phyloP scores from a whole-genome alignment of 2,888 invertebrate genomes.

The Physocephala rufipes region DNA sequence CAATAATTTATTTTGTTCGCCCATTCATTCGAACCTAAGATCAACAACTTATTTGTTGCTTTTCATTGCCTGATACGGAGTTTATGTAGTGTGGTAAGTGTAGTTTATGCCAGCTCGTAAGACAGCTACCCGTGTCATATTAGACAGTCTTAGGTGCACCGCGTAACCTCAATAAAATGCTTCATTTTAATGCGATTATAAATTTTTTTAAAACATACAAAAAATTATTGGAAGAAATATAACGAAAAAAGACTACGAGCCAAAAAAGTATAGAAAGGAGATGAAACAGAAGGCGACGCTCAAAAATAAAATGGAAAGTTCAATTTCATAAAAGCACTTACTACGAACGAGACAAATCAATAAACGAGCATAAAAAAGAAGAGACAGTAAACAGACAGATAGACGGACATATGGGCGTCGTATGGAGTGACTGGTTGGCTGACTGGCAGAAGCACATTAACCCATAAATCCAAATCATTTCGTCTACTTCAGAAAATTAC shows the following conservation, averaged over 20 bases:
- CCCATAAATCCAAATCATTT: constrained; percentile 28
- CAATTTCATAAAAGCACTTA: not conserved
- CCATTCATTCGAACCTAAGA: too few relatives aligned
- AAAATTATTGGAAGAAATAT: not conserved
- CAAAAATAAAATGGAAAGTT: constrained; percentile 5
- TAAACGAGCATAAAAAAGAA: constrained; percentile 10
- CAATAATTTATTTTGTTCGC: too few relatives aligned
- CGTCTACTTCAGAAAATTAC: constrained; percentile 14
- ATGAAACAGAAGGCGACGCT: not conserved
- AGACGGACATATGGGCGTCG: constrained; percentile 29
- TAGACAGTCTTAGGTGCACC: not conserved
- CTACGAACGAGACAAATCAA: too few relatives aligned
- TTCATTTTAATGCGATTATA: constrained; percentile 20
- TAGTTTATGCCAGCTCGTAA: too few relatives aligned
- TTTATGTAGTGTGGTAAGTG: too few relatives aligned
- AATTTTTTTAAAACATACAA: not conserved
- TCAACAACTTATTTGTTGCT: too few relatives aligned
- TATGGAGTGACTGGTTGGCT: too few relatives aligned
- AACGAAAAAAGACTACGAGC: not conserved
- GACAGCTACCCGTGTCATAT: too few relatives aligned
- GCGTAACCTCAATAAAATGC: constrained; percentile 16
- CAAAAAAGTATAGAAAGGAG: not conserved
- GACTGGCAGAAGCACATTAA: constrained; percentile 34
- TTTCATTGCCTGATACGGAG: too few relatives aligned
- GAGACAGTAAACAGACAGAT: constrained; percentile 29